Base-by-base conservation (phyloP, 2,797 vertebrate genomes). In the Apogon talboti region DNA sequence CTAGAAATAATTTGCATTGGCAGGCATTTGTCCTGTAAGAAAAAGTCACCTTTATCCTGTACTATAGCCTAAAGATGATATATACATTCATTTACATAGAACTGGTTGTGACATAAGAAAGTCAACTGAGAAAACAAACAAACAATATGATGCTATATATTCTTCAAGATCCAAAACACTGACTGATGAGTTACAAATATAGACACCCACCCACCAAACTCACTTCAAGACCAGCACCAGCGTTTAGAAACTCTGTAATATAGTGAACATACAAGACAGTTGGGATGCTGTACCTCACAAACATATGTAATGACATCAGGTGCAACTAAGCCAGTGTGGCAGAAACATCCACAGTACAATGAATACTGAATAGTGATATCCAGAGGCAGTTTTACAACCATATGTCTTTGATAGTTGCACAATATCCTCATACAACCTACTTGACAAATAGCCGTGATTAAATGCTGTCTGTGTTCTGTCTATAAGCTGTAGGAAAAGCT, bases 391-490 rank as follows among this genome's bases (percentile, higher is more conserved):
- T 73, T 74, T 50, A 56, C 60, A 58, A 43, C 70, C 83, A 78
- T 79, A 74, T 76, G 82, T 85, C 69, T 82, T 68, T 68, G 55
- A 82, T 61, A 55, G 64, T 57, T 24, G 60, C 60, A 74, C 62
- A 77, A 70, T 73, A 77, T 71, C 72, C 76, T 83, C 60, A 68
- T 70, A 78, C 72, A 66, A 68, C 56, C 76, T 74, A 63, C 79
- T 82, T 88, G 81, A 86, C 81, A 85, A 88, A 82, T 84, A 85
- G 68, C 78, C 53, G 77, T 81, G 82, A 89, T 89, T 89, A 91
- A 88, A 90, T 57, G 61, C 53, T 72, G 84, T 90, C 81, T 87
- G 81, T 72, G 73, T 76, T 85, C 53, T 79, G 72, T 70, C 76
- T 76, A 57, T 87, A 87, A 90, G 87, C 85, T 81, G 76, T n/a